Conservation (phyloP, 2,797 vertebrate genomes). For the Phataginus tricuspis region DNA sequence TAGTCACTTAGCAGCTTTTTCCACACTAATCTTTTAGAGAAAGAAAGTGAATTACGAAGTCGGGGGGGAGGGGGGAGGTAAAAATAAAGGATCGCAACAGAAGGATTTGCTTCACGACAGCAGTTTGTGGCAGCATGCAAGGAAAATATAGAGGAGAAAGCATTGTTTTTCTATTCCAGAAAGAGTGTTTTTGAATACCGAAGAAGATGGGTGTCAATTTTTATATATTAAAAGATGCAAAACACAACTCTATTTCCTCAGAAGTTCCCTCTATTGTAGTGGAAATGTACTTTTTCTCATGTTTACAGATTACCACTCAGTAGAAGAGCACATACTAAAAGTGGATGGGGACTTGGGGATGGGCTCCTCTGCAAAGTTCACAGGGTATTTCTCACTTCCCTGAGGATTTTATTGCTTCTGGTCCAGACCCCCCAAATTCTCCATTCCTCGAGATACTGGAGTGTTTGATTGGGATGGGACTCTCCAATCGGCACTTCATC, state of each 20-base stretch:
- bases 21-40: conserved; percentile 66
- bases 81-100: conserved; percentile 75
- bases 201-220: conserved; percentile 77
- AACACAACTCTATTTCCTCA: conserved; percentile 58
- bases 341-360: background rate
- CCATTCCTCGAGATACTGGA: background rate
- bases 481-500: background rate
- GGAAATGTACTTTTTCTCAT: conserved; percentile 64
- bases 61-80: conserved; percentile 40
- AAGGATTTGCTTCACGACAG: conserved; percentile 77
- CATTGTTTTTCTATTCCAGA: conserved; percentile 63
- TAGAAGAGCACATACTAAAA: background rate
- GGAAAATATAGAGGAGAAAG: conserved; percentile 69
- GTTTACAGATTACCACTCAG: conserved; percentile 46
- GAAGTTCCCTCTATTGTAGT: conserved; percentile 56
- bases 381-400: background rate
- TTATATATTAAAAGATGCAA: conserved; percentile 75
- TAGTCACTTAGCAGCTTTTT: conserved; percentile 72
- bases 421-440: background rate
- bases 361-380: background rate
- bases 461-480: background rate
- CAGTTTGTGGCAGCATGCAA: conserved; percentile 59
- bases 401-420: background rate
- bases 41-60: conserved; percentile 60
- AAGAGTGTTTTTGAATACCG: conserved; percentile 68